Percentiles rank a stretch among this genome's conserved stretches.
Evolutionary conservation across 1,140 invertebrate species (phyloP).

Genomic region (Lasaia peninsularis): DNA sequence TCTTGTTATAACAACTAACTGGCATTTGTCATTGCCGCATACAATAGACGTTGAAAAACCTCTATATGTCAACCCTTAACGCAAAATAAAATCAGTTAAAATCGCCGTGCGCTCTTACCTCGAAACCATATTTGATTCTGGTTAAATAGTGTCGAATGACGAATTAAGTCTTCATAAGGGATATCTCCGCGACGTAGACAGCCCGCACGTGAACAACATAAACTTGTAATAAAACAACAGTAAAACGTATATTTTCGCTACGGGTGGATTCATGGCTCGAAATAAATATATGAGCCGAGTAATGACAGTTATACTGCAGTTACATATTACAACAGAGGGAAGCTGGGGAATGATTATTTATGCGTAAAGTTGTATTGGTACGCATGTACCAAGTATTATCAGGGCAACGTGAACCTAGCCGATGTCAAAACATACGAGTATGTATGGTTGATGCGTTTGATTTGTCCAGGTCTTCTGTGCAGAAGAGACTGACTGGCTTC

Average conservation of each 20-base stretch:
- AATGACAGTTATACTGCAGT: slow-evolving; percentile 2
- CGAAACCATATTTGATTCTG: slow-evolving; percentile 22
- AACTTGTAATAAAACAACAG: slow-evolving; percentile 29
- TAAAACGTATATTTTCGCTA: slow-evolving; percentile 21
- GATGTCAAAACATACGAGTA: too few species aligned
- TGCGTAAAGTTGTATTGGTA: neutral
- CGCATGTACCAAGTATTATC: too few species aligned
- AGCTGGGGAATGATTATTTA: neutral
- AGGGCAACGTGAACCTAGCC: too few species aligned
- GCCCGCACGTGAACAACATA: slow-evolving; percentile 26
- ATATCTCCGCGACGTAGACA: slow-evolving; percentile 20
- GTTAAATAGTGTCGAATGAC: slow-evolving; percentile 37
- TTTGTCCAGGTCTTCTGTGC: too few species aligned
- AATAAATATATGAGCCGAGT: neutral
- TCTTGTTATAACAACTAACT: too few species aligned
- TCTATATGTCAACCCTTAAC: too few species aligned
- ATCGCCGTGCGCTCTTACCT: slow-evolving; percentile 17
- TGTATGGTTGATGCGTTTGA: too few species aligned
- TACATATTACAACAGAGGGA: too few species aligned
- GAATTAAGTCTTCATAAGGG: slow-evolving; percentile 34
- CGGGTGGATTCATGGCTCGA: neutral
- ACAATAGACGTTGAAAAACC: too few species aligned
- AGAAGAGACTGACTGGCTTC: too few species aligned
- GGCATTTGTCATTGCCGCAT: too few species aligned
- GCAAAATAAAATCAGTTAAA: neutral